Conservation (phyloP, 2,888 invertebrate genomes). For the Pogonocherus hispidulus region DNA sequence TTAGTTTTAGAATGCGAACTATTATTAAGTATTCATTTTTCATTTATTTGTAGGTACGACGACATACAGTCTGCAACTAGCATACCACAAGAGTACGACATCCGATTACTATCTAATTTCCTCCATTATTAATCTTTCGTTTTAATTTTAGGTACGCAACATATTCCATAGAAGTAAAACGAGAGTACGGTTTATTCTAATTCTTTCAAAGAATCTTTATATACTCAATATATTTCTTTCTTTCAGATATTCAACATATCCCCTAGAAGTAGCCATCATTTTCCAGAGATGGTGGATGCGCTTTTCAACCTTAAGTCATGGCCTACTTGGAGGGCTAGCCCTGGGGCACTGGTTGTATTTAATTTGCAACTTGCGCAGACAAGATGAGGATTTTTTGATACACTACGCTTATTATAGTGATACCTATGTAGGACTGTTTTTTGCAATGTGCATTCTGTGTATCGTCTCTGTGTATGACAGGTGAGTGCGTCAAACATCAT, state of each 20-base stretch:
- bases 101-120: no score
- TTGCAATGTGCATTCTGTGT: conserved; percentile 73
- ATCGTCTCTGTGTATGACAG: conserved; percentile 74
- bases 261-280: conserved; percentile 71
- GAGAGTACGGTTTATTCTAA: background rate
- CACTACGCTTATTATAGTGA: conserved; percentile 66
- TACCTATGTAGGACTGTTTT: conserved; percentile 69
- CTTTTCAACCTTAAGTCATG: conserved; percentile 73
- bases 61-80: no score
- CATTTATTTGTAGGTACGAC: no score
- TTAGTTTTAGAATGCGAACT: no score
- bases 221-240: background rate
- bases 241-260: conserved; percentile 57
- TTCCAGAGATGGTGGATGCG: conserved; percentile 72
- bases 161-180: background rate
- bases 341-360: conserved; percentile 74
- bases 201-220: background rate
- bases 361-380: conserved; percentile 69
- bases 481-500: conserved; percentile 65
- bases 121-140: no score
- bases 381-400: conserved; percentile 61
- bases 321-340: conserved; percentile 73
- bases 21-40: no score
- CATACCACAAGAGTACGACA: no score
- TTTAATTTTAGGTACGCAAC: no score